These are phyloP conservation scores for Leptocoma aspasia DNA, from an alignment of 2,113 vertebrate species.

Conservation along the genomic window DNA sequence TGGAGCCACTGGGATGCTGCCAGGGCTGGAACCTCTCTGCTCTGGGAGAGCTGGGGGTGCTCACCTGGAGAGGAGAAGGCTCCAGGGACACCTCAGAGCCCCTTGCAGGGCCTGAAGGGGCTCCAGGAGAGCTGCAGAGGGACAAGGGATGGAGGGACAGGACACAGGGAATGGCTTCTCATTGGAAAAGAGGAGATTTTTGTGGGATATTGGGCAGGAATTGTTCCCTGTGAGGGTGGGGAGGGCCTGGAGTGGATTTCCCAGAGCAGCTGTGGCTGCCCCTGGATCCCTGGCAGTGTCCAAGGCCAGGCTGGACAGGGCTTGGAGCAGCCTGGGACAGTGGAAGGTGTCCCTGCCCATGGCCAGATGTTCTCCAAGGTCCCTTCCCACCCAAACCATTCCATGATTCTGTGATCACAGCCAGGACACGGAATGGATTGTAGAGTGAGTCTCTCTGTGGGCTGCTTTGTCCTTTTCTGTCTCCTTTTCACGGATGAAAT, in stretches of 20 bases:
- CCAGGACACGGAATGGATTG: accelerated
- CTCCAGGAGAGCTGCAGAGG: neutral
- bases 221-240: neutral
- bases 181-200: too few species aligned
- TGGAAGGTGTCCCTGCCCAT: neutral
- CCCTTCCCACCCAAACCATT: neutral
- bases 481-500: neutral
- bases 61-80: neutral
- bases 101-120: neutral
- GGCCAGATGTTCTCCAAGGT: neutral
- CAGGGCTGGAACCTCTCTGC: neutral
- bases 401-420: neutral
- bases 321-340: neutral
- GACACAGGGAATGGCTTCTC: too few species aligned
- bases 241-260: neutral
- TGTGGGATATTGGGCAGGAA: neutral
- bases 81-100: neutral
- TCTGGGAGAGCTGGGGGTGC: neutral
- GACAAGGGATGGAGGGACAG: neutral
- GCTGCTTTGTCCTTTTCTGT: neutral
- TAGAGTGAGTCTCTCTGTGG: neutral
- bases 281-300: neutral
- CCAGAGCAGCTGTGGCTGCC: neutral
- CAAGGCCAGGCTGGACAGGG: neutral
- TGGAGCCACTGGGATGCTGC: neutral